Evolutionary conservation across 2,113 vertebrate genomes (phyloP).

Genomic region (Mustela lutreola): DNA sequence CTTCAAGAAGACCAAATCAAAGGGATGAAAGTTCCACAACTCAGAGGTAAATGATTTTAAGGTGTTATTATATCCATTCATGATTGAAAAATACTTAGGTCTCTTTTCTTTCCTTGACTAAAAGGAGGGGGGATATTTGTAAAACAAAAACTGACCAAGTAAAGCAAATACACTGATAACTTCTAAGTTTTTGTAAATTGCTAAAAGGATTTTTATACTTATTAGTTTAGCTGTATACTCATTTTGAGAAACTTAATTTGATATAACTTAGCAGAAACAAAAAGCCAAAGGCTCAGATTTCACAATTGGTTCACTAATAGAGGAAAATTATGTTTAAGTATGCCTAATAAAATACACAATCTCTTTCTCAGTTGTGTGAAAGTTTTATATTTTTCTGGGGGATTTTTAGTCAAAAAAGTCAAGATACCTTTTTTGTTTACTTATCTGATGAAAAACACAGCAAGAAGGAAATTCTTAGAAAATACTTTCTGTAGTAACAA

Average conservation of each 20-base stretch:
- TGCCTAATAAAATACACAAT: neutral
- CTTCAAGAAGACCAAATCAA: neutral
- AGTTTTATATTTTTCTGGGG: neutral
- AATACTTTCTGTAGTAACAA: neutral
- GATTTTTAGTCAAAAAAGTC: neutral
- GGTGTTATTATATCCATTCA: neutral
- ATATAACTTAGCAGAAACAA: neutral
- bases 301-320: neutral
- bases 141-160: neutral
- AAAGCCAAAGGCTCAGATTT: neutral
- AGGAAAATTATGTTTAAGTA: constrained; percentile 10
- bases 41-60: constrained; percentile 12
- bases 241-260: constrained; percentile 26
- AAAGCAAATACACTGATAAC: neutral
- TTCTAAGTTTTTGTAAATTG: neutral
- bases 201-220: neutral
- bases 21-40: neutral
- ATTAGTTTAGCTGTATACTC: neutral
- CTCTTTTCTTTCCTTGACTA: neutral
- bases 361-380: neutral
- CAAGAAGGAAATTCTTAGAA: constrained; percentile 12
- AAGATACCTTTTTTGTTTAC: neutral
- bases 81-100: neutral
- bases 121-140: neutral
- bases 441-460: neutral